Percentiles rank a stretch among this genome's conserved stretches.
Evolutionary conservation across 2,797 vertebrate genomes (phyloP).

Genomic region (Chiroxiphia lanceolata): DNA sequence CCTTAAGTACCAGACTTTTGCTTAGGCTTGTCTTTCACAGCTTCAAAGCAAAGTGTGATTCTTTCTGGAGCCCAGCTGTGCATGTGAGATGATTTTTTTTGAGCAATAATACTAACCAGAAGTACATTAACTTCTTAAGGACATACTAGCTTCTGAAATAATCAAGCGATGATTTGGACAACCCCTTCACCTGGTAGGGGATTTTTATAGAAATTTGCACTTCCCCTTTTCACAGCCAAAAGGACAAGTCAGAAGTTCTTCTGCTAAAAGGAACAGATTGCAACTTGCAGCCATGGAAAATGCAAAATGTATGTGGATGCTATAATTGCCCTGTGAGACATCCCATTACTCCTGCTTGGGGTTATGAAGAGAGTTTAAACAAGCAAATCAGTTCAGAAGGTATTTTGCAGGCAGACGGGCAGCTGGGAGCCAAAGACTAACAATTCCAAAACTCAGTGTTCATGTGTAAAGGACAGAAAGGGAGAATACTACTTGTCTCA

Average conservation of each 20-base stretch:
- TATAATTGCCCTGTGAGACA: not conserved
- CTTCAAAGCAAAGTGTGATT: not conserved
- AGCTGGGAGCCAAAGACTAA: not conserved
- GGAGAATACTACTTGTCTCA: not conserved
- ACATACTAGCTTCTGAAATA: not conserved
- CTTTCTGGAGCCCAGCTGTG: slow-evolving; percentile 7
- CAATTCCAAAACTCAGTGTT: not conserved
- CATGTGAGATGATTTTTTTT: not conserved
- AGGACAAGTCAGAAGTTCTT: not conserved
- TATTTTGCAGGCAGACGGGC: not conserved
- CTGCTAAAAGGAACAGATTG: not conserved
- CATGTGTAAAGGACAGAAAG: not conserved
- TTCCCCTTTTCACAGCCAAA: not conserved
- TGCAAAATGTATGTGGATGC: not conserved
- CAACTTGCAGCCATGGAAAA: not conserved
- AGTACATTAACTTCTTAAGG: not conserved
- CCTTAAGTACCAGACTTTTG: not conserved
- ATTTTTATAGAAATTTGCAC: not conserved
- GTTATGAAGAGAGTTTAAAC: not conserved
- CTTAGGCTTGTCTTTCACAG: not conserved
- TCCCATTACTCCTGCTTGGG: not conserved
- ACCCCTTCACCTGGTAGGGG: not conserved
- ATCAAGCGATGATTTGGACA: not conserved
- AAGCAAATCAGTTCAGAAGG: not conserved
- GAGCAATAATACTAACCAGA: not conserved